These are phyloP conservation scores for Acrobasis repandana DNA, from an alignment of 2,888 invertebrate genomes.

Conservation along the genomic window DNA sequence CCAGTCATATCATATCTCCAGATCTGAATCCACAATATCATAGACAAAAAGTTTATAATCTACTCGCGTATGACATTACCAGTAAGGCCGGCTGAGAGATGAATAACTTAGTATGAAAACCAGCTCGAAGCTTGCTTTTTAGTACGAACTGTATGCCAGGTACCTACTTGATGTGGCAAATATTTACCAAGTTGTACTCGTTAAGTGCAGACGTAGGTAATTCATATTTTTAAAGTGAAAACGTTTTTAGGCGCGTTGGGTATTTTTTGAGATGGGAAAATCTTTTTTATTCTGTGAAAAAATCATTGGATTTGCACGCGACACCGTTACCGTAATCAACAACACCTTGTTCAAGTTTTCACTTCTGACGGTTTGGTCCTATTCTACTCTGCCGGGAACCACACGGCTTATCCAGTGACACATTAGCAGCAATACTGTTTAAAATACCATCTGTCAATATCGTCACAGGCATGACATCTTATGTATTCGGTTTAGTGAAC, in stretches of 20 bases:
- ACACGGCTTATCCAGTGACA: not conserved
- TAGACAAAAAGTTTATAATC: conserved; percentile 15
- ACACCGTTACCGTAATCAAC: too few relatives aligned
- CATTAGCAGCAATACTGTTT: not conserved
- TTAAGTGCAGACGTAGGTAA: too few relatives aligned
- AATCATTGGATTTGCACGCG: too few relatives aligned
- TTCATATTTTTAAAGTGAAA: too few relatives aligned
- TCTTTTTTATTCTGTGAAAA: too few relatives aligned
- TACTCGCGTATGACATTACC: conserved; percentile 14
- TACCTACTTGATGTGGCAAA: not conserved
- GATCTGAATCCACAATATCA: conserved; percentile 13
- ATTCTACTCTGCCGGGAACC: too few relatives aligned
- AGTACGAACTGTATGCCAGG: not conserved
- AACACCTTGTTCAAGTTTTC: too few relatives aligned
- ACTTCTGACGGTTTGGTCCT: too few relatives aligned
- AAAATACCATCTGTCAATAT: conserved; percentile 6
- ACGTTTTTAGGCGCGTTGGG: too few relatives aligned
- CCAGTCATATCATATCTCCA: conserved; percentile 11
- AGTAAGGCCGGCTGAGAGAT: conserved; percentile 1
- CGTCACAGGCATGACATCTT: not conserved
- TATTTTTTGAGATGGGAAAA: too few relatives aligned
- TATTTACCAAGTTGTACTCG: too few relatives aligned
- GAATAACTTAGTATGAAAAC: conserved; percentile 17
- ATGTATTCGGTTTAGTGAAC: conserved; percentile 10
- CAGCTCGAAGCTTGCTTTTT: not conserved